Conservation (phyloP, 2,888 invertebrate genomes). For the Pyrocoelia pectoralis region DNA sequence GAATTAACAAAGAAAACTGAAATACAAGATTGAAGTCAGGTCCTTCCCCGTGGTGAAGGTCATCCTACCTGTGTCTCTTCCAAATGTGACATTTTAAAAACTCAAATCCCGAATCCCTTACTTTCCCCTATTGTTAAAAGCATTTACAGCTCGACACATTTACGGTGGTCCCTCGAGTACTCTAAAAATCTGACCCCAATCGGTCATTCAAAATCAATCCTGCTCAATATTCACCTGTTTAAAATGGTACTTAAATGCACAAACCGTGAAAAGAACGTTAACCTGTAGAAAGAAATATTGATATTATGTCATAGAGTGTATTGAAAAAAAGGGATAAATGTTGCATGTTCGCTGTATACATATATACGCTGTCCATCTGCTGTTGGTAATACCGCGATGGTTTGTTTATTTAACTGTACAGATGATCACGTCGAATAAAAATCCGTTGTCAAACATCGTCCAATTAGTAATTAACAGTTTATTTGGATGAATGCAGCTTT, state of each 20-base stretch:
- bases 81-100: slow-evolving; percentile 16
- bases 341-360: slow-evolving; percentile 1
- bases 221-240: slow-evolving; percentile 21
- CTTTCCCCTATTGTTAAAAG: slow-evolving; percentile 9
- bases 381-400: slow-evolving; percentile 17
- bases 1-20: no score
- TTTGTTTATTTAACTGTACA: slow-evolving; percentile 31
- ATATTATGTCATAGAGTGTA: slow-evolving; percentile 25
- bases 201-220: slow-evolving; percentile 13
- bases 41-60: slow-evolving; percentile 27
- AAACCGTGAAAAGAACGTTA: slow-evolving; percentile 30
- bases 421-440: not conserved
- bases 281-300: slow-evolving; percentile 34
- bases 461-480: no score
- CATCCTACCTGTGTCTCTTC: slow-evolving; percentile 26
- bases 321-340: no score
- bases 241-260: slow-evolving; percentile 25
- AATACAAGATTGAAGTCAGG: slow-evolving; percentile 24
- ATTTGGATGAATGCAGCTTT: not conserved
- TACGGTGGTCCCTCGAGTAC: no score
- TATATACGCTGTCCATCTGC: slow-evolving; percentile 31
- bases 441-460: no score
- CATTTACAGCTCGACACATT: slow-evolving; percentile 11
- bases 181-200: slow-evolving; percentile 1
- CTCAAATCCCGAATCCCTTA: slow-evolving; percentile 16